Evolutionary conservation across 2,113 vertebrate genomes (phyloP).

Genomic region (Riparia riparia): DNA sequence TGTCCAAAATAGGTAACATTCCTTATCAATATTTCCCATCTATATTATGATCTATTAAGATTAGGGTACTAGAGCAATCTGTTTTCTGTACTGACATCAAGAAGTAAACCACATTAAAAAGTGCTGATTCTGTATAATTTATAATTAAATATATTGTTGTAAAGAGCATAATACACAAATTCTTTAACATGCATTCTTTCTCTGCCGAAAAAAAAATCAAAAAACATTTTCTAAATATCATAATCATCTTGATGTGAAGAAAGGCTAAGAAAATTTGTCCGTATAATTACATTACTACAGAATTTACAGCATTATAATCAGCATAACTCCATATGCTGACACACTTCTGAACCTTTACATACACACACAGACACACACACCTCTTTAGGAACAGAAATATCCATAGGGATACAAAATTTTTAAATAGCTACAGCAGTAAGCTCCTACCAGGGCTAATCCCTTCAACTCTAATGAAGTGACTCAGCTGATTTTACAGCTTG

Average conservation of each 20-base stretch:
- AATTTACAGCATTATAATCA: not conserved
- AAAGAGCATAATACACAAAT: not conserved
- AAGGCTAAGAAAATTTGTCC: not conserved
- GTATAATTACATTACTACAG: not conserved
- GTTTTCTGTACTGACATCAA: not conserved
- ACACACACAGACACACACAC: not conserved
- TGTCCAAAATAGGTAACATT: not conserved
- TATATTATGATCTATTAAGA: not conserved
- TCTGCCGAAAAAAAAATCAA: not conserved
- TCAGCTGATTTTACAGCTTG: slow-evolving; percentile 42
- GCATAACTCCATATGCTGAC: not conserved
- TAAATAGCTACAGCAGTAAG: not conserved
- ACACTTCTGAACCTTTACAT: not conserved
- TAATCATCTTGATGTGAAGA: not conserved
- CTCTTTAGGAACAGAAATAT: not conserved
- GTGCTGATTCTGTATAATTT: not conserved
- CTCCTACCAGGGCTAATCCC: not conserved
- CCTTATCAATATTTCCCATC: not conserved
- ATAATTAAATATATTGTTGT: not conserved
- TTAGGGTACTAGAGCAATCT: not conserved
- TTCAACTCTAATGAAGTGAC: slow-evolving; percentile 22
- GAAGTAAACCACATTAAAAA: not conserved
- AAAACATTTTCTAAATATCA: not conserved
- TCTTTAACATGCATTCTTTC: not conserved
- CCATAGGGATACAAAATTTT: not conserved